phyloP scores from a whole-genome alignment of 2,888 invertebrate genomes.

The Drosophila testacea region DNA sequence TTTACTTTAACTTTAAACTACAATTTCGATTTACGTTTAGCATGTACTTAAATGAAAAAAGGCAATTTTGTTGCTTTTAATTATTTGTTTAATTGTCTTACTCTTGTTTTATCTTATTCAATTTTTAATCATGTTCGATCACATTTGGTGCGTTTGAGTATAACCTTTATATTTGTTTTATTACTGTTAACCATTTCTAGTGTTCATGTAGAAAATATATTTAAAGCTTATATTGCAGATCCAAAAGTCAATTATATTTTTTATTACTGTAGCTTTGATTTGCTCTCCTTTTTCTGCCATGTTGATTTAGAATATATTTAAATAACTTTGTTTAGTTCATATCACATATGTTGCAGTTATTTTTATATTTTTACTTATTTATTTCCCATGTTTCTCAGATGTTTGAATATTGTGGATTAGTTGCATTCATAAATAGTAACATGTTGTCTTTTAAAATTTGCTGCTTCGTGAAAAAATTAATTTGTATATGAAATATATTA shows the following conservation, averaged over 20 bases:
- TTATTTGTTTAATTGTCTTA: slow-evolving; percentile 42
- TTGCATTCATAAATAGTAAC: slow-evolving; percentile 46
- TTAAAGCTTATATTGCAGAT: slow-evolving; percentile 65
- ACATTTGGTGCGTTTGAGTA: slow-evolving; percentile 75
- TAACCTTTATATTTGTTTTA: slow-evolving; percentile 27
- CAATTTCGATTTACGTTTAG: slow-evolving; percentile 21
- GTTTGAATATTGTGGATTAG: slow-evolving; percentile 11
- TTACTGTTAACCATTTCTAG: slow-evolving; percentile 28
- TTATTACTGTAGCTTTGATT: slow-evolving; percentile 29
- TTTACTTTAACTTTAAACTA: slow-evolving; percentile 4
- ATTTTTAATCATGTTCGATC: slow-evolving; percentile 56
- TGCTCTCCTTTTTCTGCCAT: slow-evolving; percentile 33
- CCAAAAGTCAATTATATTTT: slow-evolving; percentile 41
- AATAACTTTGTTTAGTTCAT: slow-evolving; percentile 50
- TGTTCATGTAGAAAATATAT: slow-evolving; percentile 68
- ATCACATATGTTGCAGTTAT: slow-evolving; percentile 73
- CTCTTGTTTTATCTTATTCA: slow-evolving; percentile 31
- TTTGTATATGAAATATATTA: neutral
- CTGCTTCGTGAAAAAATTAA: slow-evolving; percentile 16
- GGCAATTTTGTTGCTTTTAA: slow-evolving; percentile 68
- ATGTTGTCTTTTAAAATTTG: slow-evolving; percentile 31
- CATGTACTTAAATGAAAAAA: slow-evolving; percentile 61
- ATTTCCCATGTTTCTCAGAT: slow-evolving; percentile 13
- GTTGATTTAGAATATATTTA: slow-evolving; percentile 50
- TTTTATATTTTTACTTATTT: slow-evolving; percentile 31